Base-by-base conservation (phyloP, 2,888 invertebrate species). In the Caenorhabditis drosophilae region DNA sequence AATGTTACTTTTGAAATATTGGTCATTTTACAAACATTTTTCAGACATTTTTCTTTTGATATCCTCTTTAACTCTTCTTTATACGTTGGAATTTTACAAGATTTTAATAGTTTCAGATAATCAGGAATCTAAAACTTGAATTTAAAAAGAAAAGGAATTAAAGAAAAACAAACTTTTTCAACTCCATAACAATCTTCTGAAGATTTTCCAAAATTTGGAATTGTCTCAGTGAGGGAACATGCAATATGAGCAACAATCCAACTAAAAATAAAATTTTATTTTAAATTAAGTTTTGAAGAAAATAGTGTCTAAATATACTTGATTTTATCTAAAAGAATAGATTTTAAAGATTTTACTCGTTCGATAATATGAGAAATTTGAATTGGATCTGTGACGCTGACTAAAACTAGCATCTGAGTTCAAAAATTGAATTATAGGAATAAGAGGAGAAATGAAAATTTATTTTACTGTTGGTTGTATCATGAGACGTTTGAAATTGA, bases 201-300 rank as follows among this genome's bases (percentile, higher is more conserved):
- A 9, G 11, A 11, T 27, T 56, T 27, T 9, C 41, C 52, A 9
- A 52, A n/a, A 6, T 44, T 34, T 11, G 40, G 22, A 22, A 48
- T 9, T 35, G 49, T 31, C 3, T 53, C 55, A 4, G 44, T 49
- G 26, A 75, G 44, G 6, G 51, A 58, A 20, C 31, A 62, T 2
- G 70, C 68, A n/a, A 70, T 26, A 48, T 75, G 75, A 18, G 63
- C 68, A 3, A 61, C 35, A 16, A 67, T 35, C 66, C 66, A 73
- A 1, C 22, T 47, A 6, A 27, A 47, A 20, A 31, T 31, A 31
- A 9, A 9, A 9, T 31, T 31, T 9, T 9, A 18, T 7, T 44
- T 7, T 20, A 18, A 11, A n/a, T 38, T 38, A n/a, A n/a, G n/a
- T n/a, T n/a, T n/a, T n/a, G n/a, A n/a, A n/a, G n/a, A n/a, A n/a